Evolutionary conservation across 2,797 vertebrate species (phyloP).

Genomic region (Dryobates pubescens): DNA sequence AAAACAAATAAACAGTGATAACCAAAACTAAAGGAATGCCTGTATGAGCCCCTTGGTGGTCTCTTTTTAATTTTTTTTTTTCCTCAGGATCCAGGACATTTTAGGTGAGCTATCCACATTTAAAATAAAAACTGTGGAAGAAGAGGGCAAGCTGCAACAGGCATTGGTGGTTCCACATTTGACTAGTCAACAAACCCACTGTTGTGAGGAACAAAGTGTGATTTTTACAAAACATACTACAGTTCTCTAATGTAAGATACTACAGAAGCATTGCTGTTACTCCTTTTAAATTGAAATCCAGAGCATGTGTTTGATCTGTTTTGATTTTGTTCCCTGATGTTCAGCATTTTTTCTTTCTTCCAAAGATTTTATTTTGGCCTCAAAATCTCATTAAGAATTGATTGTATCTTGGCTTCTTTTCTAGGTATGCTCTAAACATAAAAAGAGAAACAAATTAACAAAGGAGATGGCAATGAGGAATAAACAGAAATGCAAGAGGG

Average conservation of each 20-base stretch:
- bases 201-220: neutral
- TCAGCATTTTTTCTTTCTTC: slow-evolving; percentile 20
- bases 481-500: slow-evolving; percentile 7
- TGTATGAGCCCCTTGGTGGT: neutral
- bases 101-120: neutral
- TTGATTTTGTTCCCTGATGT: slow-evolving; percentile 23
- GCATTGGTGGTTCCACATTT: neutral
- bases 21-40: neutral
- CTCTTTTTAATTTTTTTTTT: neutral
- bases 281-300: slow-evolving; percentile 23
- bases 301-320: slow-evolving; percentile 13
- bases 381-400: slow-evolving; percentile 57
- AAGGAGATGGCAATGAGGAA: slow-evolving; percentile 30
- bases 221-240: neutral
- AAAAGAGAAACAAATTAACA: slow-evolving; percentile 56
- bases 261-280: slow-evolving; percentile 10
- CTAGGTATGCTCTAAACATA: slow-evolving; percentile 6
- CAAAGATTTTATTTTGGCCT: slow-evolving; percentile 44
- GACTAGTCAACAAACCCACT: neutral
- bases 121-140: neutral
- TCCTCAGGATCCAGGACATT: neutral
- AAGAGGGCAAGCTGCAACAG: neutral
- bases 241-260: neutral
- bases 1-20: neutral
- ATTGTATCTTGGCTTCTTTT: slow-evolving; percentile 54